Conservation (phyloP, 1,140 invertebrate species). For the Cotesia vestalis region DNA sequence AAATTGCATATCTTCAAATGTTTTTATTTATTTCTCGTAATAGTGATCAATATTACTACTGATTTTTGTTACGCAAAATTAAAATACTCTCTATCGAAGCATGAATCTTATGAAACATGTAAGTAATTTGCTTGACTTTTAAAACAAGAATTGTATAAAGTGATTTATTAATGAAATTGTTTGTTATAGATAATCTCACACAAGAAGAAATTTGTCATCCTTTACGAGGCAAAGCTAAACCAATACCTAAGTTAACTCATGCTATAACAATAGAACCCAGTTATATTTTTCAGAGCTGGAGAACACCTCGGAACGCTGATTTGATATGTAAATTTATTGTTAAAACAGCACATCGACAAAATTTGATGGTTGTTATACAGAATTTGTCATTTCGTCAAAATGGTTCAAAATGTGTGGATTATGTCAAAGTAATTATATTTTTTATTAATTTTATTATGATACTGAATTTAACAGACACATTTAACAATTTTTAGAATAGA, state of each 20-base stretch:
- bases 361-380: conserved; percentile 56
- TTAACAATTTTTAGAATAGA: not conserved
- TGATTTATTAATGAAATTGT: not conserved
- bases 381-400: conserved; percentile 51
- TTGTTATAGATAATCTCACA: not conserved
- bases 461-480: not conserved
- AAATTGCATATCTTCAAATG: too few species aligned
- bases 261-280: conserved; percentile 43
- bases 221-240: not conserved
- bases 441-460: not conserved
- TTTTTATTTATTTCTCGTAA: too few species aligned
- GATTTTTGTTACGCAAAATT: too few species aligned
- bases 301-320: conserved; percentile 23
- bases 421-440: conserved; percentile 47
- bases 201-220: conserved; percentile 19
- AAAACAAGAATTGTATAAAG: not conserved
- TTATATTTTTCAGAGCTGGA: conserved; percentile 48
- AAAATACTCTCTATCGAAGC: too few species aligned
- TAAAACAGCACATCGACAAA: conserved; percentile 41
- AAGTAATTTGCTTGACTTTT: not conserved
- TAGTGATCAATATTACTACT: too few species aligned
- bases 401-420: conserved; percentile 51
- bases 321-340: conserved; percentile 50
- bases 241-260: not conserved
- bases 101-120: conserved; percentile 2